Evolutionary conservation across 2,113 vertebrate species (phyloP), one percentile per base, ranked within the genome.

Genomic region (Octodon degus): DNA sequence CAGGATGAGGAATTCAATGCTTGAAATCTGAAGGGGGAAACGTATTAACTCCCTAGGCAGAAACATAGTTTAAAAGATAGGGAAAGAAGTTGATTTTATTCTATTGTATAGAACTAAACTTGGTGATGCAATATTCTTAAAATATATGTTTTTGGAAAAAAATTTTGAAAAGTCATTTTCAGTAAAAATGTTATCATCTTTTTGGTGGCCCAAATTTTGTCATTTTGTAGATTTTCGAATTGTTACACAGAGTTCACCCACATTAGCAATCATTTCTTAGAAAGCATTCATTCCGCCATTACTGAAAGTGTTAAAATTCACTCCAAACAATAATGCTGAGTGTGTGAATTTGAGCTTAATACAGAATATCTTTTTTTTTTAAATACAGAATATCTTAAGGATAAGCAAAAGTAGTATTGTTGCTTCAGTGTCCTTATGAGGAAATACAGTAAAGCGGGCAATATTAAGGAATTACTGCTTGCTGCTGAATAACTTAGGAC

Each of bases 141-240:
- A 86, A 12, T 9, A 70, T 65, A 1, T 86, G 5, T 94, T 86
- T 93, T 90, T n/a, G 74, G 84, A 77, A 86, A 90, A 53, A 83
- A 68, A n/a, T 55, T 94, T 94, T 74, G 30, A 67, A 24, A 88
- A 25, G 70, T 81, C 2, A 77, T 90, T 97, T 95, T 37, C 7
- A 70, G 50, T 60, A 70, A 91, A 89, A 55, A 72, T 55, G 43
- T 86, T 9, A 43, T 68, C 27, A 91, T 47, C 2, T 89, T 53
- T 83, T 89, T 20, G 40, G 65, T 20, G 40, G 65, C 9, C 13
- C 65, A 81, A n/a, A 94, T 81, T 50, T 76, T n/a, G 20, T 68
- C 37, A 90, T 60, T 86, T 95, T n/a, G 74, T 96, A 91, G 3
- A 62, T 94, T 94, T 90, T 5, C 43, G 40, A 32, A 85, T 22